Conservation (phyloP, 35 echinoderm and acorn worm species). For the Heliocidaris erythrogramma region DNA sequence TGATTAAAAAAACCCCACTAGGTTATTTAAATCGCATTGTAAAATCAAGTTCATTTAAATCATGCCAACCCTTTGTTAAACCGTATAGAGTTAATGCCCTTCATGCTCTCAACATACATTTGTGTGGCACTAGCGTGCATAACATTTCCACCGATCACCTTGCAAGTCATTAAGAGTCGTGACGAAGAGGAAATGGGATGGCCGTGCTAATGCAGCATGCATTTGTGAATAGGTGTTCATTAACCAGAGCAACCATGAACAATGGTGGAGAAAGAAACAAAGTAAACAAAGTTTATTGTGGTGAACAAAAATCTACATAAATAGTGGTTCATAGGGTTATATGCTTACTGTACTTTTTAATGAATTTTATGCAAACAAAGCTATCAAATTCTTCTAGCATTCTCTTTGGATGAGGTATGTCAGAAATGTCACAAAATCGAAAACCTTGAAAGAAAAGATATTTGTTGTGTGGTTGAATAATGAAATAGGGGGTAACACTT, state of each 20-base stretch:
- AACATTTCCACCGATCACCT: no score
- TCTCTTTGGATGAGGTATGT: background rate
- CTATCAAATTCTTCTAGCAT: background rate
- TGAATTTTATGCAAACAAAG: background rate
- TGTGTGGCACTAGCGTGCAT: no score
- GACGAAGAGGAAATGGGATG: background rate
- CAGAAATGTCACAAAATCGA: no score
- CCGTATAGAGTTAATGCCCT: no score
- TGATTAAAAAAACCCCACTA: no score
- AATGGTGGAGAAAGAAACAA: background rate
- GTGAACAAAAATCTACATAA: background rate
- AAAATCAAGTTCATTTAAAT: no score
- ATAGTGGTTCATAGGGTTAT: background rate
- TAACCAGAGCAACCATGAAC: background rate
- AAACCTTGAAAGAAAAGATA: no score
- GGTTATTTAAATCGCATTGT: no score
- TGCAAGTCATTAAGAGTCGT: background rate
- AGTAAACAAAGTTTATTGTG: background rate
- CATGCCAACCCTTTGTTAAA: no score
- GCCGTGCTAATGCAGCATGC: background rate
- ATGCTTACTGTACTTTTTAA: background rate
- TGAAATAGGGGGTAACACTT: no score
- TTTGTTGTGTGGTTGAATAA: no score
- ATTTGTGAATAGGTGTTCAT: background rate
- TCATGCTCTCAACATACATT: no score